phyloP scores from a whole-genome alignment of 1,140 invertebrate species.

The Luehdorfia chinensis region DNA sequence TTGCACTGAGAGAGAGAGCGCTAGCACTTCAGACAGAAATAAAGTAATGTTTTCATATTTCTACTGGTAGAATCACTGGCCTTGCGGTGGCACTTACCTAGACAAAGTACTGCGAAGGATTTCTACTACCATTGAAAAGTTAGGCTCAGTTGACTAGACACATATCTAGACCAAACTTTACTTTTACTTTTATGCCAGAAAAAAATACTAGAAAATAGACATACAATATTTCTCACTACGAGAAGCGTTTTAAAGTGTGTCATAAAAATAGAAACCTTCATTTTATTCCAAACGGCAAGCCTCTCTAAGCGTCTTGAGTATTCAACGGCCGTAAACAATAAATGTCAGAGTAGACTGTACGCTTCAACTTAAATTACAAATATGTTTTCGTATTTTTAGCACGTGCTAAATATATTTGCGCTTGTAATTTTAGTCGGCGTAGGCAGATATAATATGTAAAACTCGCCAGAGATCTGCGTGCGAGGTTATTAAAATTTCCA shows the following conservation, averaged over 20 bases:
- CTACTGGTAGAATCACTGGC: too few relatives aligned
- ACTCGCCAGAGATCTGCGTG: too few relatives aligned
- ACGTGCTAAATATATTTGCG: neutral
- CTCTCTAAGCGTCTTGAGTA: neutral
- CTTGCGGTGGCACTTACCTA: too few relatives aligned
- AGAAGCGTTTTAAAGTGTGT: neutral
- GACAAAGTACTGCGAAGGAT: too few relatives aligned
- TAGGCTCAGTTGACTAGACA: too few relatives aligned
- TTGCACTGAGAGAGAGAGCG: too few relatives aligned
- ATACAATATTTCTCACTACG: neutral
- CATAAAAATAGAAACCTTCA: neutral
- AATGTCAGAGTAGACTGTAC: neutral
- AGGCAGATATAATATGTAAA: too few relatives aligned
- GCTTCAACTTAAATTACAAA: conserved; percentile 4
- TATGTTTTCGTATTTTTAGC: neutral
- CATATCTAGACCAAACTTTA: too few relatives aligned
- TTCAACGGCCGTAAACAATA: neutral
- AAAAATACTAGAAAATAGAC: neutral
- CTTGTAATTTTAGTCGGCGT: neutral
- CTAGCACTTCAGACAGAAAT: too few relatives aligned
- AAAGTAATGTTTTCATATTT: too few relatives aligned
- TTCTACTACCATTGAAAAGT: too few relatives aligned
- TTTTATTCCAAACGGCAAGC: neutral
- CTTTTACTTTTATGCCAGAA: neutral
- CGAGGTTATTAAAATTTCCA: too few relatives aligned